Evolutionary conservation across 1,140 invertebrate genomes (phyloP).

Genomic region (Apis dorsata): DNA sequence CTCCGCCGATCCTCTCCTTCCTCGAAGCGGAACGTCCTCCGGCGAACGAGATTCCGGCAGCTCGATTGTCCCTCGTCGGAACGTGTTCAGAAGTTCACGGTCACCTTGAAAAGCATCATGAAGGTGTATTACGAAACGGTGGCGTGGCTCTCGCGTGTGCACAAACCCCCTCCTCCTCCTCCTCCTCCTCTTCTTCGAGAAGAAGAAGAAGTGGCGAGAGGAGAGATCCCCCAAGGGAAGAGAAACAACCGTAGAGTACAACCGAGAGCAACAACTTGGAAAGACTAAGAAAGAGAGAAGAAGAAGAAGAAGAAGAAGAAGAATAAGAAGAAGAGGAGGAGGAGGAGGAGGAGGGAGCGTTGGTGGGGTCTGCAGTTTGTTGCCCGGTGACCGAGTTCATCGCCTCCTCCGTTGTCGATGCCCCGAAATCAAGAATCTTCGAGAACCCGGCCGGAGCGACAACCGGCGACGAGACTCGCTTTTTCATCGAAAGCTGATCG

Average conservation of each 20-base stretch:
- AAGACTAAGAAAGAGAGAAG: not conserved
- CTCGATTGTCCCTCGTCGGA: constrained; percentile 16
- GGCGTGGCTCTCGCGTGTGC: constrained; percentile 57
- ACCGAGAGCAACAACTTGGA: not conserved
- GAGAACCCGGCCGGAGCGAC: constrained; percentile 25
- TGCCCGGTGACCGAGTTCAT: constrained; percentile 81
- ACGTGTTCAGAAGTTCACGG: constrained; percentile 68
- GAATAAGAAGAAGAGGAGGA: not conserved
- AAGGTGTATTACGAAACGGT: constrained; percentile 68
- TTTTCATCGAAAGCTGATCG: constrained; percentile 71
- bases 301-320: constrained; percentile 24
- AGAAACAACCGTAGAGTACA: not conserved
- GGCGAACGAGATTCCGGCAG: not conserved
- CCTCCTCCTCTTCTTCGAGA: not conserved
- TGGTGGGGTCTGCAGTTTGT: constrained; percentile 77
- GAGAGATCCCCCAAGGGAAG: not conserved
- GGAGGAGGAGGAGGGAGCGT: constrained; percentile 34
- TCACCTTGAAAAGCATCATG: constrained; percentile 72
- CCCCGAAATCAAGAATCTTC: constrained; percentile 78
- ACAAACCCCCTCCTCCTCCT: constrained; percentile 12
- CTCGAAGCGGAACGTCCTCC: not conserved
- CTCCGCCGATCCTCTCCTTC: not conserved
- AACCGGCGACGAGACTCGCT: constrained; percentile 68
- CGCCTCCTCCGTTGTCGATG: constrained; percentile 67
- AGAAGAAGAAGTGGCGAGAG: not conserved